Conservation (phyloP, 2,888 invertebrate species). For the Oegoconia quadripuncta region DNA sequence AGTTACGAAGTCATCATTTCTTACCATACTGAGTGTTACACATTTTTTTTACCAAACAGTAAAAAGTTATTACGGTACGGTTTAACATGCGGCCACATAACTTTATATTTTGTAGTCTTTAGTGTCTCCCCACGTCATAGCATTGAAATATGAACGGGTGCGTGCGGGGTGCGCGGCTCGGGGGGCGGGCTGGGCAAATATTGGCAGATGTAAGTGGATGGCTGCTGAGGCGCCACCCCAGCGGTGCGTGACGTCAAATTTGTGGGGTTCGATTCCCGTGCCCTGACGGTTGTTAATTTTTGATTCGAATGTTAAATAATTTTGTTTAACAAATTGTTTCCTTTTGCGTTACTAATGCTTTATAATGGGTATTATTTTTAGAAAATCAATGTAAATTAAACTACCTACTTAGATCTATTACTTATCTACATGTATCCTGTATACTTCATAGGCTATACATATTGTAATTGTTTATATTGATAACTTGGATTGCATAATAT, state of each 20-base stretch:
- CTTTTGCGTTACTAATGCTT: background rate
- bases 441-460: too few species aligned
- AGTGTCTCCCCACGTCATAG: constrained; percentile 61
- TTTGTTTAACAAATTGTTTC: background rate
- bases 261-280: constrained; percentile 14
- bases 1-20: too few species aligned
- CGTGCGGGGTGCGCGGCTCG: constrained; percentile 39
- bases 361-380: too few species aligned
- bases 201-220: constrained; percentile 84
- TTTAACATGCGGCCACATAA: constrained; percentile 37
- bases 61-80: constrained; percentile 24
- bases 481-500: too few species aligned
- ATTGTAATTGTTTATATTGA: too few species aligned
- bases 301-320: constrained; percentile 1
- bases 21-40: background rate
- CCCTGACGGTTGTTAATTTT: constrained; percentile 11
- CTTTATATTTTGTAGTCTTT: constrained; percentile 68
- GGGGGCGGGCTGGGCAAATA: constrained; percentile 77
- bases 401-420: too few species aligned
- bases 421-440: too few species aligned
- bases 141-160: constrained; percentile 76
- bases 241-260: constrained; percentile 62
- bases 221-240: constrained; percentile 57
- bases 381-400: too few species aligned
- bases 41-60: background rate